Conservation (phyloP, 35 echinoderm and acorn worm genomes). For the Holothuria glaberrima region DNA sequence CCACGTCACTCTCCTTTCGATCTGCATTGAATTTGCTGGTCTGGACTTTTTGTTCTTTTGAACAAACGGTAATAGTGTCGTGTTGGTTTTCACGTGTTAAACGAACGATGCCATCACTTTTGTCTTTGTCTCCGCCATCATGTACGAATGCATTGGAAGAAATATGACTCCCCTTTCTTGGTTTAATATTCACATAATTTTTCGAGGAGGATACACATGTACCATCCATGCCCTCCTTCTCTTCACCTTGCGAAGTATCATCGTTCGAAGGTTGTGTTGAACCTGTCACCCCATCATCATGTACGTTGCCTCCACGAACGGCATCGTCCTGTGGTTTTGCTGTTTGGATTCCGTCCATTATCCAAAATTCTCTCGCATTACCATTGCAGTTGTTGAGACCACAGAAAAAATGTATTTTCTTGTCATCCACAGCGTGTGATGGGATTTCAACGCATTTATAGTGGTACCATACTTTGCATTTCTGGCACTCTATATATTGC, state of each 20-base stretch:
- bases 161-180: too few relatives aligned
- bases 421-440: background rate
- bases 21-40: too few relatives aligned
- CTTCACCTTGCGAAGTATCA: background rate
- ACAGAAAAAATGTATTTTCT: conserved; percentile 34
- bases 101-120: too few relatives aligned
- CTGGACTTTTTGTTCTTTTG: too few relatives aligned
- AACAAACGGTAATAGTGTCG: too few relatives aligned
- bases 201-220: background rate
- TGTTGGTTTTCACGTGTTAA: too few relatives aligned
- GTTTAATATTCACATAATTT: too few relatives aligned
- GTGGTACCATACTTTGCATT: conserved; percentile 30
- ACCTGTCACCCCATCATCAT: background rate
- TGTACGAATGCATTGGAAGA: too few relatives aligned
- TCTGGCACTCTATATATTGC: conserved; percentile 39
- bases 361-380: conserved; percentile 9
- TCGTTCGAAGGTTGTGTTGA: background rate
- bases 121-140: too few relatives aligned
- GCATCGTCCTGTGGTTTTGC: background rate
- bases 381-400: conserved; percentile 19
- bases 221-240: background rate
- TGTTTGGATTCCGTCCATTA: background rate
- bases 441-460: conserved; percentile 33
- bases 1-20: too few relatives aligned
- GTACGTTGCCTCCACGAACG: background rate